phyloP scores from a whole-genome alignment of 2,113 vertebrate species.

The Engraulis encrasicolus region DNA sequence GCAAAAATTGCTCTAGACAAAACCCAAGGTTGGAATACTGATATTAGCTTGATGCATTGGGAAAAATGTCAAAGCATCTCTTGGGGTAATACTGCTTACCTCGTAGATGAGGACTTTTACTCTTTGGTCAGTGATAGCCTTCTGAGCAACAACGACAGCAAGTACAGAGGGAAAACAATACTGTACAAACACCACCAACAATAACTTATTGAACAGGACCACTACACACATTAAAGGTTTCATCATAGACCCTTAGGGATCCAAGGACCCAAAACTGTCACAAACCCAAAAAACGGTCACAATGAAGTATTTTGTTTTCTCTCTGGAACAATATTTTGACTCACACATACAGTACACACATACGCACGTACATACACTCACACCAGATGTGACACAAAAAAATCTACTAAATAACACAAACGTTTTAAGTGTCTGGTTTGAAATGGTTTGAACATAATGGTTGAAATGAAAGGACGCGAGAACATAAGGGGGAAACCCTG shows the following conservation, averaged over 20 bases:
- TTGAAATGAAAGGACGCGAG: conserved; percentile 39
- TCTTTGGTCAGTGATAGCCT: conserved; percentile 78
- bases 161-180: conserved; percentile 49
- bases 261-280: conserved; percentile 46
- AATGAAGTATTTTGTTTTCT: too few relatives aligned
- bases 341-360: conserved; percentile 53
- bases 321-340: conserved; percentile 40
- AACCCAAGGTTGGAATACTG: conserved; percentile 55
- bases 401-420: conserved; percentile 52
- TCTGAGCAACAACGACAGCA: conserved; percentile 59
- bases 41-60: conserved; percentile 45
- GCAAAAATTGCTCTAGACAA: conserved; percentile 41
- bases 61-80: conserved; percentile 38
- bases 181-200: conserved; percentile 61
- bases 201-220: conserved; percentile 68
- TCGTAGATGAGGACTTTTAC: conserved; percentile 49
- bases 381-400: conserved; percentile 49
- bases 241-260: conserved; percentile 53
- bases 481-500: conserved; percentile 51
- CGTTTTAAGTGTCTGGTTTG: conserved; percentile 33
- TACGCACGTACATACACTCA: too few relatives aligned
- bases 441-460: conserved; percentile 43
- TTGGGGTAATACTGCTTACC: conserved; percentile 64
- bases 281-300: conserved; percentile 50
- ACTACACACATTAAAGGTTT: conserved; percentile 65